Percentiles rank a stretch among this genome's conserved stretches.
phyloP scores from a whole-genome alignment of 2,797 vertebrate genomes.

The Esox masquinongy region DNA sequence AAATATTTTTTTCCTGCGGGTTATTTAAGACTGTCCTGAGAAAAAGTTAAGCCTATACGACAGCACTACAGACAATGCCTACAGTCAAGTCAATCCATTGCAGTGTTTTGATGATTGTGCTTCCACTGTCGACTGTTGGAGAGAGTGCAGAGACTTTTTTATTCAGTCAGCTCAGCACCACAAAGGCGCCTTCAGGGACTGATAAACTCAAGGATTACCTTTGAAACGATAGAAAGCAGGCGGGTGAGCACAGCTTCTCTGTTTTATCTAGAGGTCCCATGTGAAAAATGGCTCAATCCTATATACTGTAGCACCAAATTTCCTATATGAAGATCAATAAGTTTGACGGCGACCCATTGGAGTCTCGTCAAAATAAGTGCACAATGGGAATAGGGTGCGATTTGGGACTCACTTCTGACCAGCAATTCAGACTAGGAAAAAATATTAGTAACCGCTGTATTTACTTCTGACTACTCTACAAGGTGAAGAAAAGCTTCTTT shows the following conservation, averaged over 20 bases:
- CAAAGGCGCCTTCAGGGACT: conserved; percentile 20
- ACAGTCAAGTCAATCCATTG: neutral
- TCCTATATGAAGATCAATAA: neutral
- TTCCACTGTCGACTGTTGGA: neutral
- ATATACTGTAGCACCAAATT: neutral
- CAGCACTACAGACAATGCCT: neutral
- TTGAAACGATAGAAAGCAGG: conserved; percentile 27
- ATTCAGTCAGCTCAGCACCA: conserved; percentile 10
- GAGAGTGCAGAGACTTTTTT: neutral
- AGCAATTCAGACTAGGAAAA: neutral
- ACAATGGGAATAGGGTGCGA: neutral
- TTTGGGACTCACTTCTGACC: neutral
- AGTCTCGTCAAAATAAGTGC: neutral
- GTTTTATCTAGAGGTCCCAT: conserved; percentile 14
- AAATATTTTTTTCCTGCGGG: neutral
- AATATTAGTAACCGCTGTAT: neutral
- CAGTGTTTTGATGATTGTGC: neutral
- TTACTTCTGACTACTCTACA: neutral
- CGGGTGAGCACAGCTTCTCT: conserved; percentile 26
- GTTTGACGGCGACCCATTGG: neutral
- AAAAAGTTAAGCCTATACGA: neutral
- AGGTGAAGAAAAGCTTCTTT: neutral
- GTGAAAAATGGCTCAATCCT: conserved; percentile 6
- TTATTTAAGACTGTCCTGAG: neutral
- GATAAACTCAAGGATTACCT: conserved; percentile 21